Base-by-base conservation (phyloP, 2,113 vertebrate species). In the Eudyptes chrysolophus region DNA sequence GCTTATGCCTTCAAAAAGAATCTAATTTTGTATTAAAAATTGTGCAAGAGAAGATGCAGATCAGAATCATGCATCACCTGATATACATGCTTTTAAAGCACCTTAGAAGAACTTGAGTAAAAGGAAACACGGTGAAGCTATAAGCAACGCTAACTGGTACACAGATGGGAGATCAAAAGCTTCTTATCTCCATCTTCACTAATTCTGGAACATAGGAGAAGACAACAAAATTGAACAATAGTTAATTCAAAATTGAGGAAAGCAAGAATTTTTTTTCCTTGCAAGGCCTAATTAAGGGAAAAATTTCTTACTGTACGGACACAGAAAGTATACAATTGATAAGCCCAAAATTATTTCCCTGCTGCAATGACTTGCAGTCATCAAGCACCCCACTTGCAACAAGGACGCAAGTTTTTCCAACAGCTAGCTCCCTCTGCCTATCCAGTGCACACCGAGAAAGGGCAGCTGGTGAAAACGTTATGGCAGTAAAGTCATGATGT, bases 371-470 rank as follows among this genome's bases (percentile, higher is more conserved):
- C 34, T 46, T 62, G 13, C 30, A 94, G 36, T 58, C 61, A 71
- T 38, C 36, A 89, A 74, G 46, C 24, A 66, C 27, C 7, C 6
- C 27, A 52, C 30, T 62, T 58, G n/a, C 13, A 90, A 49, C 7
- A 29, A 8, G 27, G 18, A 65, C 27, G 40, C 8, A 34, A 21
- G 10, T 22, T 83, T 77, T 83, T 75, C 19, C 70, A 71, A 15
- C 30, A 76, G 25, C 36, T 62, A 36, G 9, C 10, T 10, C 36
- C 55, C 40, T 22, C 1, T 5, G 26, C 0, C 1, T 10, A 21
- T 9, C 24, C 61, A 82, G 7, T 7, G 29, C 60, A 75, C 48
- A 87, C 36, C 2, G 4, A 55, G 10, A 70, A 78, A 71, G 29
- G 21, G 48, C 15, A 75, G 17, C 13, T 25, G 17, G 16, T 40